A percentile compares a stretch with the other conserved stretches of the same genome.
These are phyloP conservation scores for Xenotilapia leptura DNA, from an alignment of 2,113 vertebrate species.

Conservation along the genomic window DNA sequence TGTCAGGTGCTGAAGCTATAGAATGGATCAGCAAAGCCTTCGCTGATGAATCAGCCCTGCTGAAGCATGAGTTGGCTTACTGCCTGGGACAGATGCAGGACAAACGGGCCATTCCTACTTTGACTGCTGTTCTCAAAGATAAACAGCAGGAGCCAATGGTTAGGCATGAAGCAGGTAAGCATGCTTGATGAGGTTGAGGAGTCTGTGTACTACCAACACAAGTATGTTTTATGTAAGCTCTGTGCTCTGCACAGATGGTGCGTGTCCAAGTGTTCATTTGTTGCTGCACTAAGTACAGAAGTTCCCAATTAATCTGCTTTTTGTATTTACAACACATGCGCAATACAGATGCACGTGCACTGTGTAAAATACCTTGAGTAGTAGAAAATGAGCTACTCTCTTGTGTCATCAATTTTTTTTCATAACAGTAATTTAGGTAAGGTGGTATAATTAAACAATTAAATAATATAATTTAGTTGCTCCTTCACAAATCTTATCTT, in stretches of 20 bases:
- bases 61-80: conserved; percentile 93
- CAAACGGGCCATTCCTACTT: conserved; percentile 71
- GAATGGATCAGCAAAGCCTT: conserved; percentile 87
- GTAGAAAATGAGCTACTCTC: background rate
- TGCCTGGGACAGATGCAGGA: conserved; percentile 96
- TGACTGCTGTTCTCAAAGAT: conserved; percentile 77
- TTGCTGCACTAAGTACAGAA: background rate
- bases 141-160: conserved; percentile 87
- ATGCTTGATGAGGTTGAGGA: background rate
- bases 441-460: background rate
- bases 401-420: background rate
- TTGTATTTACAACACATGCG: background rate
- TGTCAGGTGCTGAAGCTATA: conserved; percentile 69
- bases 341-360: background rate
- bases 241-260: background rate
- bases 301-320: background rate
- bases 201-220: background rate
- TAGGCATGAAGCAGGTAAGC: conserved; percentile 88
- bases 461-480: background rate
- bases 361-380: background rate
- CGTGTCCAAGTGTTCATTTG: background rate
- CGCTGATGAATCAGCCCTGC: conserved; percentile 79
- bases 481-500: background rate
- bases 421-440: background rate
- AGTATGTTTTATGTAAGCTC: background rate